Percentiles rank a stretch among this genome's conserved stretches.
These are phyloP conservation scores for Microtus pennsylvanicus DNA, from an alignment of 2,113 vertebrate species.

Conservation along the genomic window DNA sequence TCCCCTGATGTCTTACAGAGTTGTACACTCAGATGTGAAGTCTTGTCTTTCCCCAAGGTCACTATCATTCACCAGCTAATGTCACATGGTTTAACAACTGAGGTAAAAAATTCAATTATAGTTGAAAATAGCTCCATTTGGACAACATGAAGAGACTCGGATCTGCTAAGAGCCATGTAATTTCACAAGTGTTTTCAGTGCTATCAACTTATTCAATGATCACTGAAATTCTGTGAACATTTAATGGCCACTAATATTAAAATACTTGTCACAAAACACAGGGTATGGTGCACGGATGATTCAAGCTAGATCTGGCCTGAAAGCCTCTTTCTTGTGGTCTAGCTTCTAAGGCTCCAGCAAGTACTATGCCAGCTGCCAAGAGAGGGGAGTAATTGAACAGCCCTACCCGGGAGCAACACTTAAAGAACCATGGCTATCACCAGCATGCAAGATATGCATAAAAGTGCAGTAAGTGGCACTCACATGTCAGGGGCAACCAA, in stretches of 20 bases:
- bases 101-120: constrained; percentile 23
- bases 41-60: neutral
- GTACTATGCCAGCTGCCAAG: too few species aligned
- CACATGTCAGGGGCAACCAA: too few species aligned
- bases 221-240: neutral
- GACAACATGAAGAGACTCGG: neutral
- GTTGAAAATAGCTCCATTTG: constrained; percentile 36
- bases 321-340: too few species aligned
- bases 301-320: too few species aligned
- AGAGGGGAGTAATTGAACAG: too few species aligned
- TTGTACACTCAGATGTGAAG: neutral
- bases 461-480: too few species aligned
- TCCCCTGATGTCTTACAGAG: neutral
- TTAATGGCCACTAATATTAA: constrained; percentile 1
- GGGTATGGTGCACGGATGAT: too few species aligned
- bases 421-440: too few species aligned
- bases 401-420: too few species aligned
- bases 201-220: neutral
- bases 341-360: too few species aligned
- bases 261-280: neutral
- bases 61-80: neutral
- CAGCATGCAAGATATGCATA: too few species aligned
- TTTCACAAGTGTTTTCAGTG: constrained; percentile 35
- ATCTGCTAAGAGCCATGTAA: neutral
- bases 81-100: neutral